Base-by-base conservation (phyloP, 2,888 invertebrate genomes). In the Phyllotreta striolata region DNA sequence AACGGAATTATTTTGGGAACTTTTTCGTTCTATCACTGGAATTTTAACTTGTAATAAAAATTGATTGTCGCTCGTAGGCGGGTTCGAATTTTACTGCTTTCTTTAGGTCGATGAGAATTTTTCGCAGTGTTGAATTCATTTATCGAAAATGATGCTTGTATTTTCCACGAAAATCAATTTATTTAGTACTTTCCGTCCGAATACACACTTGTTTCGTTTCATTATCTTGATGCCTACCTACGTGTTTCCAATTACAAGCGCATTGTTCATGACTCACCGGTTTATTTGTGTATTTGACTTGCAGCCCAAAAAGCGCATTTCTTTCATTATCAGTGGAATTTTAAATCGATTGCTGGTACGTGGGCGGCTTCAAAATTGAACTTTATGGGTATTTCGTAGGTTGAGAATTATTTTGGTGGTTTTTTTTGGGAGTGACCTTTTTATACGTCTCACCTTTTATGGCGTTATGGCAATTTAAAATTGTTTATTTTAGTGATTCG, bases 401-500 rank as follows among this genome's bases (percentile, higher is more conserved):
- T 12, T 52, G 52, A 52, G 52, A 55, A 55, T 1, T 24, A 24
- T 24, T 24, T 24, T 24, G 24, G 24, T 24, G 24, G 24, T 24
- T 24, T 24, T 55, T 40, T 55, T 55, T 55, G 55, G 40, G 55
- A 55, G 41, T 24, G 41, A 59, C 59, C 59, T 59, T 37, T 51
- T 49, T 58, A 58, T 47, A 49, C 39, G 47, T 38, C 40, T 58
- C 13, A 51, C 51, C 59, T 40, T 43, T 35, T 43, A 37, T 10
- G 44, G 56, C n/a, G 13, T 44, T 56, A 59, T 59, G 51, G 59
- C 59, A 51, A 41, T 59, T 59, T 51, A 51, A 37, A 34, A 59
- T 51, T 51, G 51, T 59, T 59, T 59, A 59, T 59, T 59, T 56
- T 13, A 49, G 41, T 43, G 51, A 59, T 58, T 49, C 49, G 8